phyloP scores from a whole-genome alignment of 2,113 vertebrate species.

The Gobius niger region DNA sequence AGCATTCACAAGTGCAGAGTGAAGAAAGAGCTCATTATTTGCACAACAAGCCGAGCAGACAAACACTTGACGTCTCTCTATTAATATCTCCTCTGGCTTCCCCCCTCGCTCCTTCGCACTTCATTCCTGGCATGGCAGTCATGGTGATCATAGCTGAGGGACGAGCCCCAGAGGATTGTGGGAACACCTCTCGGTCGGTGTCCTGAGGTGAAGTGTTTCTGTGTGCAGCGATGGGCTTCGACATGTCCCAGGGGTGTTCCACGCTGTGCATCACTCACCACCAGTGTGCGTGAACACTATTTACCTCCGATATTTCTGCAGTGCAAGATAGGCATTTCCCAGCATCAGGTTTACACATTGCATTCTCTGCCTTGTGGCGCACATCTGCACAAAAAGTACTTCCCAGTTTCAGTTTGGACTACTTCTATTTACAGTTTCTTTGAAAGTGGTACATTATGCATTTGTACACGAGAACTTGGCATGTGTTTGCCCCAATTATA shows the following conservation, averaged over 20 bases:
- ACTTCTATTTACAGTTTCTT: slow-evolving; percentile 12
- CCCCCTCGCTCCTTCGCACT: slow-evolving; percentile 27
- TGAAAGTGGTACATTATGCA: neutral
- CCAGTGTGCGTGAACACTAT: neutral
- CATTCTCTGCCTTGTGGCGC: slow-evolving; percentile 5
- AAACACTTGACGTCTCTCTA: slow-evolving; percentile 34
- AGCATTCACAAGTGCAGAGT: slow-evolving; percentile 32
- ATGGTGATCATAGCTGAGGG: slow-evolving; percentile 61
- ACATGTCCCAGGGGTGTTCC: slow-evolving; percentile 23
- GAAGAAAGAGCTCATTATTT: slow-evolving; percentile 53
- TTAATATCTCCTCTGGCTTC: slow-evolving; percentile 51
- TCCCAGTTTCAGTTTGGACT: no score
- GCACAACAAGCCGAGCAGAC: slow-evolving; percentile 35
- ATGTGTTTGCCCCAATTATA: slow-evolving; percentile 42
- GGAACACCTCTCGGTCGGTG: slow-evolving; percentile 44
- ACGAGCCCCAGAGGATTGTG: slow-evolving; percentile 31
- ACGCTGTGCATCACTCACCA: slow-evolving; percentile 13
- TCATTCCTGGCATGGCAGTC: slow-evolving; percentile 65
- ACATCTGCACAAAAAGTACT: slow-evolving; percentile 12
- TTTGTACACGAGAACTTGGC: slow-evolving; percentile 4
- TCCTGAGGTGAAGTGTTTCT: slow-evolving; percentile 17
- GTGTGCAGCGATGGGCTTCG: slow-evolving; percentile 17
- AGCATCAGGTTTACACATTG: neutral
- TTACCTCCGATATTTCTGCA: neutral
- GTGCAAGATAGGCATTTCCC: neutral